Evolutionary conservation across 2,888 invertebrate species (phyloP), one percentile per base, ranked within the genome.

Genomic region (Ctena decussata): DNA sequence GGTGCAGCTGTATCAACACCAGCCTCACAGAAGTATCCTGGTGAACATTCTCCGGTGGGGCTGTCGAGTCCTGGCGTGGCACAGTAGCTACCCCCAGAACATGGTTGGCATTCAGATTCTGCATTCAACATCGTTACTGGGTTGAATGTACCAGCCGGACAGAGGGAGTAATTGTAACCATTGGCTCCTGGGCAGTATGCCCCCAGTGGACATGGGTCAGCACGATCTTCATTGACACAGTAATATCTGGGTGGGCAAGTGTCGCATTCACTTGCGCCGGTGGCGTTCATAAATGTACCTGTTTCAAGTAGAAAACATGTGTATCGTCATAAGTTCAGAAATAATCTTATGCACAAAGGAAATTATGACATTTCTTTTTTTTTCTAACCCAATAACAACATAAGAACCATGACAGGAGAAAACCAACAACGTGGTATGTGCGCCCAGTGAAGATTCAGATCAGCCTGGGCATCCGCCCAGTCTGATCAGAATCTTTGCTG

Each of bases 231-330:
- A 88, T 94, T 94, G 46, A 94, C 93, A 84, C 95, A 95, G 91
- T 93, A 95, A 86, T 93, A 95, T 46, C 95, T 89, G 12, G 94
- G 85, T 53, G 94, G 94, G 75, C 95, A 95, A 5, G 87, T 72
- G 60, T 94, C 93, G 91, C 95, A 95, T 6, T 82, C 76, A 27
- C 92, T 88, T 6, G 95, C 94, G 80, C 87, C 86, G 6, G 95
- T 95, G 76, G 91, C 93, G 87, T 95, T 95, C 94, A 95, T 95
- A 89, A 94, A 95, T 8, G 92, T 93, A 15, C 95, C 95, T 94
- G 84, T 53, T n/a, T n/a, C n/a, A n/a, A n/a, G n/a, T n/a, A n/a
- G n/a, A n/a, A n/a, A n/a, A n/a, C n/a, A n/a, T n/a, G n/a, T n/a
- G n/a, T n/a, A n/a, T n/a, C n/a, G n/a, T n/a, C n/a, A n/a, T n/a